Evolutionary conservation across 2,113 vertebrate species (phyloP).

Genomic region (Kryptolebias marmoratus): DNA sequence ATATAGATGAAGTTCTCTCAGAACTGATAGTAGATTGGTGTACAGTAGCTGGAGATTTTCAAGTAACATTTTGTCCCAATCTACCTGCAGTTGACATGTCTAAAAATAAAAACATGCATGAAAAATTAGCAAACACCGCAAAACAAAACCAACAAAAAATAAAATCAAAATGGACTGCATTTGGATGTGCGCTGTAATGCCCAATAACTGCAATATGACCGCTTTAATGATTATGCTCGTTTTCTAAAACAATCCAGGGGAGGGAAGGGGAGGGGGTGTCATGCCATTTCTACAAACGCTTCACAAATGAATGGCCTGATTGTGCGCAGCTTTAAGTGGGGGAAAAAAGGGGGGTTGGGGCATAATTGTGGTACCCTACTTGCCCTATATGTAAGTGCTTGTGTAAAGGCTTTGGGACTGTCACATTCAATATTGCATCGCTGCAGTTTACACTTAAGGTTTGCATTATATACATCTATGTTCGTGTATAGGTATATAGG

Average conservation of each 20-base stretch:
- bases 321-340: constrained; percentile 78
- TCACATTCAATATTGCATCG: constrained; percentile 72
- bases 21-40: constrained; percentile 44
- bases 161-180: constrained; percentile 24
- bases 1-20: constrained; percentile 47
- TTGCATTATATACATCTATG: constrained; percentile 56
- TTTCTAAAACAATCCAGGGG: too few relatives aligned
- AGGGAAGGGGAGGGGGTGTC: too few relatives aligned
- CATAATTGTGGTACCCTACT: constrained; percentile 58
- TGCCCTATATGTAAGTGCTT: constrained; percentile 72
- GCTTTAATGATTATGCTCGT: constrained; percentile 2
- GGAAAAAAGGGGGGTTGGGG: constrained; percentile 41
- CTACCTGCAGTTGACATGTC: constrained; percentile 42
- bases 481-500: constrained; percentile 45
- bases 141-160: too few relatives aligned
- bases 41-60: constrained; percentile 67
- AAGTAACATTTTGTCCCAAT: constrained; percentile 61
- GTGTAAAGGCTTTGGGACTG: constrained; percentile 76
- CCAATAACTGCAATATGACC: constrained; percentile 38
- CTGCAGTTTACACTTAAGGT: constrained; percentile 75
- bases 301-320: constrained; percentile 70
- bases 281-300: constrained; percentile 47
- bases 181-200: constrained; percentile 49
- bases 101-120: background rate
- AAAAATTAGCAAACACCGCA: background rate